phyloP scores from a whole-genome alignment of 2,113 vertebrate genomes.

The Oncorhynchus clarkii region DNA sequence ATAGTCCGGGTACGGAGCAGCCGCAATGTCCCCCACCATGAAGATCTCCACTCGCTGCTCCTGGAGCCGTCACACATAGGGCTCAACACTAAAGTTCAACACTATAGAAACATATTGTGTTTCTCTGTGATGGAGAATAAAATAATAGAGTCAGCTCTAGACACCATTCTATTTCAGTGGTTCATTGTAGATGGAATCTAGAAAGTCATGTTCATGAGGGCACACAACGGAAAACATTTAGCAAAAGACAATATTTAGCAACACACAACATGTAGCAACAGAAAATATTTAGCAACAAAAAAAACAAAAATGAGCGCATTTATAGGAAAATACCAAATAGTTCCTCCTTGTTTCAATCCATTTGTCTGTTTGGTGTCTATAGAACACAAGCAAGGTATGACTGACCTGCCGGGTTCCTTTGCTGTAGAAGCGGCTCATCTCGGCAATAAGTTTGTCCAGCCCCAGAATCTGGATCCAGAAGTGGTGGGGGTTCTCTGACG shows the following conservation, averaged over 20 bases:
- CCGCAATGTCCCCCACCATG: slow-evolving; percentile 83
- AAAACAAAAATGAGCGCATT: too few relatives aligned
- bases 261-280: too few relatives aligned
- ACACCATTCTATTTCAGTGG: too few relatives aligned
- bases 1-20: slow-evolving; percentile 72
- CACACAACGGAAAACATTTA: too few relatives aligned
- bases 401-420: slow-evolving; percentile 60
- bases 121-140: neutral
- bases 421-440: slow-evolving; percentile 83
- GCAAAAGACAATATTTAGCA: too few relatives aligned
- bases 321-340: too few relatives aligned
- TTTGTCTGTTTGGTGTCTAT: too few relatives aligned
- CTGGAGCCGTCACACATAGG: slow-evolving; percentile 46
- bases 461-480: slow-evolving; percentile 93
- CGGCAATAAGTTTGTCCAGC: slow-evolving; percentile 80
- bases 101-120: neutral
- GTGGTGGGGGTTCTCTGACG: slow-evolving; percentile 80
- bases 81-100: neutral
- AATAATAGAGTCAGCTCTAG: too few relatives aligned
- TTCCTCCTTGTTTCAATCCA: too few relatives aligned
- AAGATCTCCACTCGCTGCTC: slow-evolving; percentile 65
- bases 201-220: too few relatives aligned
- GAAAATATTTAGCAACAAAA: too few relatives aligned
- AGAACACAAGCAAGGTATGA: neutral
- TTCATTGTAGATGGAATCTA: too few relatives aligned